phyloP scores from a whole-genome alignment of 1,140 invertebrate genomes.

The Akabosia matsudoensis region DNA sequence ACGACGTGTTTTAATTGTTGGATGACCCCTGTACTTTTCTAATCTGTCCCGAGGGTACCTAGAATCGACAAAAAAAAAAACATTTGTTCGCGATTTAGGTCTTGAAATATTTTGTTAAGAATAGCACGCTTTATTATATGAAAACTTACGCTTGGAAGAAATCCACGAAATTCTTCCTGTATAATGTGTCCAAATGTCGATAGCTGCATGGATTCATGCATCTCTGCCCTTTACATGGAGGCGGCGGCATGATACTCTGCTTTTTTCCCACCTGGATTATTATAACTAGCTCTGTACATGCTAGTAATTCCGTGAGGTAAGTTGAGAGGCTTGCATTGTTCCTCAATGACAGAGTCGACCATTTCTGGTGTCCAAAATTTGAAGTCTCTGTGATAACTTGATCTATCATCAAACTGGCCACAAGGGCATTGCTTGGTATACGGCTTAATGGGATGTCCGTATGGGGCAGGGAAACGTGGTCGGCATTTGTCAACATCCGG shows the following conservation, averaged over 20 bases:
- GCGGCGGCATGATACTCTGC: constrained; percentile 35
- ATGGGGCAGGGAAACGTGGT: constrained; percentile 36
- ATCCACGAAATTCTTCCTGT: constrained; percentile 26
- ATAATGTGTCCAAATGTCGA: constrained; percentile 27
- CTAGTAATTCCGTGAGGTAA: constrained; percentile 21
- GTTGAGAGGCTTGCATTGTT: constrained; percentile 14
- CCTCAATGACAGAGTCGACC: constrained; percentile 7
- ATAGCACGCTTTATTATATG: not conserved
- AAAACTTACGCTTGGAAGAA: constrained; percentile 37
- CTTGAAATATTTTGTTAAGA: not conserved
- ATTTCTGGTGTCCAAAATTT: constrained; percentile 26
- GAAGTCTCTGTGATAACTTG: constrained; percentile 39
- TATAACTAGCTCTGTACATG: constrained; percentile 31
- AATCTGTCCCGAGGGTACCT: not conserved
- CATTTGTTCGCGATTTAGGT: not conserved
- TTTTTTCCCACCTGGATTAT: constrained; percentile 31
- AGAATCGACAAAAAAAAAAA: not conserved
- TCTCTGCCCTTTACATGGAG: constrained; percentile 32
- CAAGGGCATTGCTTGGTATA: constrained; percentile 36
- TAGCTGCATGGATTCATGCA: constrained; percentile 36
- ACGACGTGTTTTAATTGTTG: not conserved
- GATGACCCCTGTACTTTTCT: constrained; percentile 1
- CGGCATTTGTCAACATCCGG: constrained; percentile 30
- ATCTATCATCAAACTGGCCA: constrained; percentile 39
- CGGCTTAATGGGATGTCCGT: constrained; percentile 40